Base-by-base conservation (phyloP, 2,888 invertebrate species). In the Aethes cnicana region DNA sequence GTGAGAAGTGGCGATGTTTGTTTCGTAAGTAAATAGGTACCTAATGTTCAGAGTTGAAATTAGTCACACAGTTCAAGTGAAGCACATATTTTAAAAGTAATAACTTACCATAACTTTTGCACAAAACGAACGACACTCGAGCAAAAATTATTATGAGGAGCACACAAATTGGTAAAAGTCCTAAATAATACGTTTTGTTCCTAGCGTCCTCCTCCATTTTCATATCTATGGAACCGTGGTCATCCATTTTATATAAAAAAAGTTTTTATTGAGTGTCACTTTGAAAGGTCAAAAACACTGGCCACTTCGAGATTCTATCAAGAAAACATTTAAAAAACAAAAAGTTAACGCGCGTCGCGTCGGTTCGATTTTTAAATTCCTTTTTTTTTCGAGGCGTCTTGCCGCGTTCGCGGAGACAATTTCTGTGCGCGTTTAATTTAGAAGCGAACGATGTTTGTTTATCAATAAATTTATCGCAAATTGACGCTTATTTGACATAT, bases 91-190 rank as follows among this genome's bases (percentile, higher is more conserved):
- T 1, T n/a, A 8, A 37, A 14, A 23, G 3, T 9, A 36, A 23
- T 14, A 7, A 69, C 81, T 81, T 46, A 81, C 81, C 77, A 9
- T 72, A 70, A 48, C 69, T 74, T 63, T 75, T 81, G 47, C 76
- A 83, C 0, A 84, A 36, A 0, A 82, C 70, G 68, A 81, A 84
- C 3, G 83, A 68, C 50, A 84, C 70, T 60, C 82, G 75, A 37
- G 77, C 50, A 4, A 86, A 66, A 17, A 84, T 12, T 4, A 57
- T 44, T 11, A 57, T 8, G 18, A 53, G 8, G 25, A 57, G 14
- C 14, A 49, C 21, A 33, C 23, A 28, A 59, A 84, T 68, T 0
- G 85, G 85, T 30, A 83, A 50, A 1, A 85, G 55, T 57, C 72
- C 68, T 21, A 66, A 56, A 12, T 46, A 46, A 66, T 54, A 44